phyloP scores from a whole-genome alignment of 2,113 vertebrate species.

The Leptosomus discolor region DNA sequence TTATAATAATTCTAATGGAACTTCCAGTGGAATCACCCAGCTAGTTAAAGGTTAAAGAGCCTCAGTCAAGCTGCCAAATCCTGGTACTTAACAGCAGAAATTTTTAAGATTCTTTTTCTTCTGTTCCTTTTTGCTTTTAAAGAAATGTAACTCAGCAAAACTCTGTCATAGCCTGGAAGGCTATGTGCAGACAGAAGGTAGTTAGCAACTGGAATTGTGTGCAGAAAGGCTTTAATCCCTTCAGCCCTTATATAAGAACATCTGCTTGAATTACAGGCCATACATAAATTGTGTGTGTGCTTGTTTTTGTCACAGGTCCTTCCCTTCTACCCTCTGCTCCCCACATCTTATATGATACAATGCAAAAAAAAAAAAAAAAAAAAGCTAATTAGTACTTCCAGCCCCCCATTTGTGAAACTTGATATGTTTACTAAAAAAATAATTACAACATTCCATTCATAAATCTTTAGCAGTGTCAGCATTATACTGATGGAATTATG shows the following conservation, averaged over 20 bases:
- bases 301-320: slow-evolving; percentile 85
- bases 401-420: slow-evolving; percentile 83
- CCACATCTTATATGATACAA: slow-evolving; percentile 76
- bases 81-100: background rate
- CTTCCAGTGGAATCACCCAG: background rate
- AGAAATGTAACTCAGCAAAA: slow-evolving; percentile 67
- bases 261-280: slow-evolving; percentile 88
- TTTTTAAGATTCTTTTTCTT: background rate
- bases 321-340: slow-evolving; percentile 45
- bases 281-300: slow-evolving; percentile 80
- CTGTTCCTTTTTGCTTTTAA: background rate
- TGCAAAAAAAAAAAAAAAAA: slow-evolving; percentile 61
- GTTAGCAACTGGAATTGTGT: slow-evolving; percentile 83
- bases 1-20: background rate
- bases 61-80: background rate
- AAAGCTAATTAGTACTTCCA: slow-evolving; percentile 91
- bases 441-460: slow-evolving; percentile 89
- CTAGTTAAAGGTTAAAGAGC: background rate
- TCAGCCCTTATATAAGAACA: slow-evolving; percentile 80
- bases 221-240: slow-evolving; percentile 81
- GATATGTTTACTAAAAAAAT: slow-evolving; percentile 84
- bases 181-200: slow-evolving; percentile 76
- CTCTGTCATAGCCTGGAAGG: slow-evolving; percentile 60
- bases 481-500: slow-evolving; percentile 91
- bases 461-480: slow-evolving; percentile 90